phyloP scores from a whole-genome alignment of 2,888 invertebrate species.

The Schizotus pectinicornis region DNA sequence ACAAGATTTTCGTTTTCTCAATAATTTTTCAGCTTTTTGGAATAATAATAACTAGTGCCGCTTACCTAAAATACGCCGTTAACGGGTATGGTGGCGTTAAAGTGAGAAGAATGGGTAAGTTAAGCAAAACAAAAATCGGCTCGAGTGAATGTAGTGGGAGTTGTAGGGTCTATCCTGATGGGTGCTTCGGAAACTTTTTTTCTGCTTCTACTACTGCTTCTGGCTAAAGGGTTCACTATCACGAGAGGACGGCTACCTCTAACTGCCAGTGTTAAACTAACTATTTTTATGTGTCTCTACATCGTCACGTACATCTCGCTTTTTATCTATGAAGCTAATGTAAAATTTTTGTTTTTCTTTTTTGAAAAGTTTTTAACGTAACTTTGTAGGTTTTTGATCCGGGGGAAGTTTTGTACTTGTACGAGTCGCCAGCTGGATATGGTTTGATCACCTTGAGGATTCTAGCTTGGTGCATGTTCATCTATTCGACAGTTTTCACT shows the following conservation, averaged over 20 bases:
- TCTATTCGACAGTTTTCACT: conserved; percentile 71
- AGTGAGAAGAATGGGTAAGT: conserved; percentile 61
- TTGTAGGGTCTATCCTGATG: conserved; percentile 73
- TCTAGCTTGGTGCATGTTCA: conserved; percentile 84
- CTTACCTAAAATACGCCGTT: conserved; percentile 78
- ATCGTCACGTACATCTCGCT: conserved; percentile 74
- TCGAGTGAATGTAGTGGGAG: background rate
- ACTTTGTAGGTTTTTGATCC: conserved; percentile 81
- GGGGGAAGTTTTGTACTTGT: conserved; percentile 86
- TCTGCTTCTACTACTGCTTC: conserved; percentile 76
- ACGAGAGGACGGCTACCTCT: conserved; percentile 81
- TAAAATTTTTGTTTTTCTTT: conserved; percentile 49
- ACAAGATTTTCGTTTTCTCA: conserved; percentile 82
- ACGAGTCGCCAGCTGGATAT: conserved; percentile 91
- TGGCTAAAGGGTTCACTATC: conserved; percentile 91
- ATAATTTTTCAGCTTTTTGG: conserved; percentile 74
- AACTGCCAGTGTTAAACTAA: conserved; percentile 75
- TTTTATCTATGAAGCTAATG: conserved; percentile 82
- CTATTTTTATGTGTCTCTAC: conserved; percentile 80
- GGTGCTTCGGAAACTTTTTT: conserved; percentile 77
- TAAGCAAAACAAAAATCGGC: too few species aligned
- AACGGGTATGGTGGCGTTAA: conserved; percentile 69
- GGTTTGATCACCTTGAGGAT: conserved; percentile 77
- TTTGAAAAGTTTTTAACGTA: background rate
- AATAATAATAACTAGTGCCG: conserved; percentile 71